Percentiles rank a stretch among this genome's conserved stretches.
phyloP scores from a whole-genome alignment of 2,113 vertebrate genomes.

The Oriolus oriolus region DNA sequence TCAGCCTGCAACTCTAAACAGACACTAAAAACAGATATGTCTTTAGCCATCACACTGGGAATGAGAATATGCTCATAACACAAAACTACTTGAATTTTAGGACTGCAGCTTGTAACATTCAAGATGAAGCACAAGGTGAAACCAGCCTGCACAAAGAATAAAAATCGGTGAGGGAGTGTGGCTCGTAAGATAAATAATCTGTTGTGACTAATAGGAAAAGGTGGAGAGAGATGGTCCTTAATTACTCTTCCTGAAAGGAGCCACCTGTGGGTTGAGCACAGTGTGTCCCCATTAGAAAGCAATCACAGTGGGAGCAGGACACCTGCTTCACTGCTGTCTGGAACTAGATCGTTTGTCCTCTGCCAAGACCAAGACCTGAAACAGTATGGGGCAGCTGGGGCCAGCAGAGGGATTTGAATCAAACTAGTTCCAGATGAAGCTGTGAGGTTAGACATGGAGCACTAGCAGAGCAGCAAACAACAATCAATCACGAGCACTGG shows the following conservation, averaged over 20 bases:
- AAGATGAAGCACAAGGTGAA: not conserved
- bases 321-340: not conserved
- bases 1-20: not conserved
- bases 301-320: not conserved
- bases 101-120: not conserved
- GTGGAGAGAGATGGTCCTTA: not conserved
- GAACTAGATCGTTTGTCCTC: not conserved
- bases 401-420: not conserved
- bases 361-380: not conserved
- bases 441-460: not conserved
- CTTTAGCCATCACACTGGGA: not conserved
- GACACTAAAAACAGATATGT: not conserved
- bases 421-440: not conserved
- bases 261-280: not conserved
- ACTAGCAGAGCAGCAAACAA: not conserved
- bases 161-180: not conserved
- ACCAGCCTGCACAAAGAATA: not conserved
- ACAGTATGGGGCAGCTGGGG: not conserved
- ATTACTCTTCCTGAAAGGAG: conserved; percentile 18
- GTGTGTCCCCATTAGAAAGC: not conserved
- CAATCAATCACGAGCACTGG: not conserved
- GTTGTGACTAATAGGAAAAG: not conserved
- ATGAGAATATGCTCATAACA: not conserved
- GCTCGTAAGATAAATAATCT: not conserved
- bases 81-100: not conserved